Evolutionary conservation across 2,888 invertebrate species (phyloP).

Genomic region (Leistus spinibarbis): DNA sequence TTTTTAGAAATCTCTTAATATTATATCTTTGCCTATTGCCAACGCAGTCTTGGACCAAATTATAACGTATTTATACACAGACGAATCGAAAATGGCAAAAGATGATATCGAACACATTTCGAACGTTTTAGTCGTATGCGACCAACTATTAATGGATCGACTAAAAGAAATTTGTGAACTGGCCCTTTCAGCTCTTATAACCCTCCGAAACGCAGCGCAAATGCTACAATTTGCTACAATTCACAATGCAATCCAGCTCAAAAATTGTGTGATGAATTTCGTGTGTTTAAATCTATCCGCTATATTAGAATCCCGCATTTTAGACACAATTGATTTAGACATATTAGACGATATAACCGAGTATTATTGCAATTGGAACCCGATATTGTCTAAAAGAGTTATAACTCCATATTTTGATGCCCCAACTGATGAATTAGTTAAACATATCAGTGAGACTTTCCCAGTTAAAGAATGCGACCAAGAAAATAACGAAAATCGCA

Average conservation of each 20-base stretch:
- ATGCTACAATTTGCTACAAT: conserved; percentile 76
- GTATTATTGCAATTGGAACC: conserved; percentile 69
- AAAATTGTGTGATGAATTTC: conserved; percentile 76
- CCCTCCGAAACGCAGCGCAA: conserved; percentile 76
- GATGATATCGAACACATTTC: conserved; percentile 72
- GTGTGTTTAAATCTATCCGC: conserved; percentile 76
- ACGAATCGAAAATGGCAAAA: conserved; percentile 65
- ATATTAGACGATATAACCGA: conserved; percentile 69
- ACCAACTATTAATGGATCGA: conserved; percentile 76
- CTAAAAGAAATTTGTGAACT: conserved; percentile 77
- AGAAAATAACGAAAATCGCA: conserved; percentile 55
- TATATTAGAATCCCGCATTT: conserved; percentile 69
- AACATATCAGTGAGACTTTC: conserved; percentile 55
- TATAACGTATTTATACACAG: conserved; percentile 78
- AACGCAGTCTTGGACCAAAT: conserved; percentile 68
- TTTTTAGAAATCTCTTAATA: conserved; percentile 62
- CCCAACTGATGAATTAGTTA: conserved; percentile 64
- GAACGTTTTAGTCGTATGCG: conserved; percentile 77
- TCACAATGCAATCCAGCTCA: conserved; percentile 77
- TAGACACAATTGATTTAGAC: conserved; percentile 68
- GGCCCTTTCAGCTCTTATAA: conserved; percentile 68
- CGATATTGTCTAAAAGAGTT: conserved; percentile 65
- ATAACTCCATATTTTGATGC: conserved; percentile 74
- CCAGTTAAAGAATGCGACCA: conserved; percentile 58
- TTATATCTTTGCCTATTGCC: conserved; percentile 66